Evolutionary conservation across 2,888 invertebrate genomes (phyloP).

Genomic region (Epirrhoe tristata): DNA sequence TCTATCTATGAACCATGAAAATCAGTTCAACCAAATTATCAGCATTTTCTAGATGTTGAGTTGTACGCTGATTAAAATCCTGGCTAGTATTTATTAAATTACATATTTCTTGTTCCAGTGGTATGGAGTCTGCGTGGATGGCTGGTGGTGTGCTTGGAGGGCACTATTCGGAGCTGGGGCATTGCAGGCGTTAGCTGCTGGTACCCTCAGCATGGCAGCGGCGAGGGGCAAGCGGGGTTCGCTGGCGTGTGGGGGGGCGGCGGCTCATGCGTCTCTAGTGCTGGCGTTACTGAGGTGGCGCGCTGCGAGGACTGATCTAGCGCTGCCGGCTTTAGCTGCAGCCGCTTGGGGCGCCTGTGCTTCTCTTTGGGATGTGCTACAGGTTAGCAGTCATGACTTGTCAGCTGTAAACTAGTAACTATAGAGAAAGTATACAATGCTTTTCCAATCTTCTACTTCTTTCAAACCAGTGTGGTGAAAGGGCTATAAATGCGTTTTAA

Average conservation of each 20-base stretch:
- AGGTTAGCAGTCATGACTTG: slow-evolving; percentile 58
- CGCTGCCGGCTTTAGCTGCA: slow-evolving; percentile 92
- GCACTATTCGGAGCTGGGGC: slow-evolving; percentile 91
- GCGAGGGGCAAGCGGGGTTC: slow-evolving; percentile 90
- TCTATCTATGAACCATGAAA: too few species aligned
- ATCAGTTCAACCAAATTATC: too few species aligned
- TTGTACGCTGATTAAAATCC: too few species aligned
- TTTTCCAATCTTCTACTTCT: too few species aligned
- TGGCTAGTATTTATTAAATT: too few species aligned
- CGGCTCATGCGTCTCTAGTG: slow-evolving; percentile 92
- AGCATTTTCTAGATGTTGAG: too few species aligned
- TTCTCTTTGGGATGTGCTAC: slow-evolving; percentile 92
- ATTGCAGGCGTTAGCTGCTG: slow-evolving; percentile 91
- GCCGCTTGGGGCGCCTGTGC: slow-evolving; percentile 96
- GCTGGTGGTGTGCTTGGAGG: slow-evolving; percentile 89
- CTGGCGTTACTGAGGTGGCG: slow-evolving; percentile 92
- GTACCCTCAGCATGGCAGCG: slow-evolving; percentile 92
- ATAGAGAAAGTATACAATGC: too few species aligned
- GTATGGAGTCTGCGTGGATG: slow-evolving; percentile 93
- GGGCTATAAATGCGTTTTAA: too few species aligned
- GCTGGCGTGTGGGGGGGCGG: slow-evolving; percentile 92
- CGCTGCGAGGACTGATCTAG: slow-evolving; percentile 92
- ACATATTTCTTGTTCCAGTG: slow-evolving; percentile 84
- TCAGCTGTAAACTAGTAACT: too few species aligned
- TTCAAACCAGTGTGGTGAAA: too few species aligned